Percentiles rank a stretch among this genome's conserved stretches.
These are phyloP conservation scores for Steinernema scapterisci DNA, from an alignment of 2,888 invertebrate species.

Conservation along the genomic window DNA sequence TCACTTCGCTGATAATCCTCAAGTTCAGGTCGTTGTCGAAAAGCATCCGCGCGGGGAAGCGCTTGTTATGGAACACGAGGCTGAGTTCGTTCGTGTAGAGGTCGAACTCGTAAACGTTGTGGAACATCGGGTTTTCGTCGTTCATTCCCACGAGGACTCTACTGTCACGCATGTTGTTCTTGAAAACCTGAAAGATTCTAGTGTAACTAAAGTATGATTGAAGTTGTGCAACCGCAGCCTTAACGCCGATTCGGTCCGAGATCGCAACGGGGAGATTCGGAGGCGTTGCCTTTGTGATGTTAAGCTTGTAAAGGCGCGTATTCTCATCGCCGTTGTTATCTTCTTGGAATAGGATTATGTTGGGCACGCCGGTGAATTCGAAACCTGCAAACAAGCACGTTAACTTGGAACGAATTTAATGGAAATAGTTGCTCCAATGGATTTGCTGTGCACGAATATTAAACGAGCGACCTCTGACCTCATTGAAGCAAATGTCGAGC, in stretches of 20 bases:
- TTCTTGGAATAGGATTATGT: slow-evolving; percentile 62
- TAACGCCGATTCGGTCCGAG: slow-evolving; percentile 56
- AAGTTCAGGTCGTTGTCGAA: slow-evolving; percentile 59
- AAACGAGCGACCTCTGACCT: too few species aligned
- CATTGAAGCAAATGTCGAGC: too few species aligned
- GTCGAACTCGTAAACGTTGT: slow-evolving; percentile 63
- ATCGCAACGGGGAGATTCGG: slow-evolving; percentile 38
- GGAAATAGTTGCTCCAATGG: too few species aligned
- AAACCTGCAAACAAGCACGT: slow-evolving; percentile 53
- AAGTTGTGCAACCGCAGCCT: too few species aligned
- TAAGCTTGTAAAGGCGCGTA: slow-evolving; percentile 62
- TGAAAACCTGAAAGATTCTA: too few species aligned
- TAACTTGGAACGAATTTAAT: too few species aligned
- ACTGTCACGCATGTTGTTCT: slow-evolving; percentile 55
- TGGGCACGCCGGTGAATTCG: slow-evolving; percentile 63
- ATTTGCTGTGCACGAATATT: too few species aligned
- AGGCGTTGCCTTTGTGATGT: slow-evolving; percentile 54
- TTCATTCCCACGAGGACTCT: slow-evolving; percentile 61
- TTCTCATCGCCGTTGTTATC: slow-evolving; percentile 67
- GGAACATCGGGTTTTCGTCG: slow-evolving; percentile 63
- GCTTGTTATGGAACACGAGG: slow-evolving; percentile 53
- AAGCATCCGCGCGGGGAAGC: slow-evolving; percentile 61
- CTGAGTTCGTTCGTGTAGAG: slow-evolving; percentile 58
- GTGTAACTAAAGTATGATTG: too few species aligned
- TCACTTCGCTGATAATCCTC: slow-evolving; percentile 60